Base-by-base conservation (phyloP, 2,888 invertebrate genomes). In the Celastrina argiolus region DNA sequence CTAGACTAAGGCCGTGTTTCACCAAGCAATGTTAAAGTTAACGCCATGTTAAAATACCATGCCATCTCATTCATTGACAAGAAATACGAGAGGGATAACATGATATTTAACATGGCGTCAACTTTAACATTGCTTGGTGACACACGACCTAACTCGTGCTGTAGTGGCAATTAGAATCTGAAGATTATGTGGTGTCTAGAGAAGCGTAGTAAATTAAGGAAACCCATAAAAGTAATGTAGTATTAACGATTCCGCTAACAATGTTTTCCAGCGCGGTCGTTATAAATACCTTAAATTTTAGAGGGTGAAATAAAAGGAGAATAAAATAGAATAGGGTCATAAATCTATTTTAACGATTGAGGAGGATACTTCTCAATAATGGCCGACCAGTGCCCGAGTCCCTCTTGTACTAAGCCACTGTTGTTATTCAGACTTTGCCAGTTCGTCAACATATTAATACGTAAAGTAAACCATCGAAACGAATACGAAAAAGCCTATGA, bases 271-370 rank as follows among this genome's bases (percentile, higher is more conserved):
- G 31, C 16, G 18, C 58, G 34, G 10, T 59, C 34, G 18, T 59
- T 65, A 65, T 58, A 58, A 58, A 58, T 34, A 41, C 22, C 59
- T 42, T 65, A 41, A 65, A 65, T 42, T 41, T 41, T 56, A 39
- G 41, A 31, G 36, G 39, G 41, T 12, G 18, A 42, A 58, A 65
- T 65, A 65, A 65, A 64, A 64, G 14, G 64, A 64, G 36, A 36
- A 64, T 64, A 64, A 65, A 65, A 65, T 42, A 41, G 59, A 59
- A 65, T 59, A 41, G 42, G 41, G 59, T 36, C 59, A 58, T 65
- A 59, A 65, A 65, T 65, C 65, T 65, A 65, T 65, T 65, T 65
- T 65, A 65, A 65, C 58, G 58, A 34, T 31, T 58, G 18, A 65
- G 41, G 41, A 59, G 59, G 65, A 65, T 59, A 65, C 59, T 31